A percentile compares a stretch with the other conserved stretches of the same genome.
Evolutionary conservation across 92 coral and sea anemone genomes (phyloP).

Genomic region (Epizoanthus stellaris): DNA sequence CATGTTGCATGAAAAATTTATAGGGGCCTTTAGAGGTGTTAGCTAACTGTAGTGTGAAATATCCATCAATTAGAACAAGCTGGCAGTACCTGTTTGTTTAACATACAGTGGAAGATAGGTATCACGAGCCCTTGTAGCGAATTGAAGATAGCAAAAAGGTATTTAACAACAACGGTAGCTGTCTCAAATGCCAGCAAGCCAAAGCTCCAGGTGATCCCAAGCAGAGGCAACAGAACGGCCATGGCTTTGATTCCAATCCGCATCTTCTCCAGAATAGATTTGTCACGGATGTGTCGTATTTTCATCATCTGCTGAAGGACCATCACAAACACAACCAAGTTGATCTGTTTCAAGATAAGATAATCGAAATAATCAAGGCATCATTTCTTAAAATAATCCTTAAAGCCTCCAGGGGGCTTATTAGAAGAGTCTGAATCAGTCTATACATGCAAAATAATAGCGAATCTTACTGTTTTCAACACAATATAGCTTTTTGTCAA

Average conservation of each 20-base stretch:
- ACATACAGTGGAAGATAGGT: constrained; percentile 86
- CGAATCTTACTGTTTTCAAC: no score
- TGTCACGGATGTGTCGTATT: constrained; percentile 68
- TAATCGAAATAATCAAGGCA: no score
- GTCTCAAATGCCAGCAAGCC: constrained; percentile 88
- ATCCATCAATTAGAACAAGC: neutral
- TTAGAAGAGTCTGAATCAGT: no score
- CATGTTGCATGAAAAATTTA: no score
- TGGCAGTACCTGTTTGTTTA: constrained; percentile 79
- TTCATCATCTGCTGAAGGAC: constrained; percentile 89
- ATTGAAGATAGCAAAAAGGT: constrained; percentile 80
- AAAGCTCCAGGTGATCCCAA: constrained; percentile 95
- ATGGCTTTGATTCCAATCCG: constrained; percentile 89
- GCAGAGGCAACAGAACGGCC: constrained; percentile 89
- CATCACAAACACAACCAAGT: constrained; percentile 73
- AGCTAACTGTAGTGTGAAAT: no score
- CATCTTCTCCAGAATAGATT: constrained; percentile 75
- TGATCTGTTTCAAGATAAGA: constrained; percentile 49
- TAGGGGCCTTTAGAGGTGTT: neutral
- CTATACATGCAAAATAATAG: no score
- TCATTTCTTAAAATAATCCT: no score
- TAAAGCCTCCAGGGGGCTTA: no score
- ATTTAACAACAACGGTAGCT: constrained; percentile 81
- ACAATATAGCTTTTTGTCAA: no score
- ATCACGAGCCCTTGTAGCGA: constrained; percentile 83